These are phyloP conservation scores for Perithous albicinctus DNA, from an alignment of 2,888 invertebrate genomes.

Conservation along the genomic window DNA sequence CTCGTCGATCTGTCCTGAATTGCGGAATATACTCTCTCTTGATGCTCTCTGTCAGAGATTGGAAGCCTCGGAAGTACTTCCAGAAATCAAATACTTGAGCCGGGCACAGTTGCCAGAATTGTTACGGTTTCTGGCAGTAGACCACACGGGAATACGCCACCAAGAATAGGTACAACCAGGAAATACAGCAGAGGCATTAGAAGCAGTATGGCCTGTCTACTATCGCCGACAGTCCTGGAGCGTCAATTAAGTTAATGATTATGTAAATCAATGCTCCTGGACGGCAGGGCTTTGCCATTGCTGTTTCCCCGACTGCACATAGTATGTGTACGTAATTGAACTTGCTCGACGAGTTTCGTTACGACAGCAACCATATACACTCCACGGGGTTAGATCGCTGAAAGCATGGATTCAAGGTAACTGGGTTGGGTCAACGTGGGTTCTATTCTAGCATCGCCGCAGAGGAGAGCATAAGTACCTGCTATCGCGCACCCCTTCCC, in stretches of 20 bases:
- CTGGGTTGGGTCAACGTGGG: constrained; percentile 12
- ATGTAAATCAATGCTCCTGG: constrained; percentile 77
- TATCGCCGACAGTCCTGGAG: constrained; percentile 20
- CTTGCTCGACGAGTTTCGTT: constrained; percentile 49
- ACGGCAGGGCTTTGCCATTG: constrained; percentile 36
- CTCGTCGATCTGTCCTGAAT: too few species aligned
- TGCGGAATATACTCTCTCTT: not conserved
- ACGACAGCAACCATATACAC: constrained; percentile 18
- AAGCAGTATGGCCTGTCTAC: constrained; percentile 9
- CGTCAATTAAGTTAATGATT: constrained; percentile 74
- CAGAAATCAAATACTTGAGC: constrained; percentile 12
- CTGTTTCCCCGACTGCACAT: constrained; percentile 30
- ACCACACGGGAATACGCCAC: constrained; percentile 16
- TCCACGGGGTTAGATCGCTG: constrained; percentile 29
- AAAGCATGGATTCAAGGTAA: constrained; percentile 26
- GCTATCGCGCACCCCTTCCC: constrained; percentile 42
- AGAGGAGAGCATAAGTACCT: constrained; percentile 41
- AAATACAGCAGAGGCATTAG: not conserved
- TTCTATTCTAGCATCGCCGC: constrained; percentile 1
- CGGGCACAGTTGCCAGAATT: not conserved
- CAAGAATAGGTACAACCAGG: constrained; percentile 1
- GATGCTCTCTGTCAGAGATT: not conserved
- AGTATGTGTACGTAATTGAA: constrained; percentile 39
- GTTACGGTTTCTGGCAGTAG: constrained; percentile 10
- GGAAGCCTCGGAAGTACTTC: not conserved